Conservation (phyloP, 2,113 vertebrate genomes). For the Nesoenas mayeri region DNA sequence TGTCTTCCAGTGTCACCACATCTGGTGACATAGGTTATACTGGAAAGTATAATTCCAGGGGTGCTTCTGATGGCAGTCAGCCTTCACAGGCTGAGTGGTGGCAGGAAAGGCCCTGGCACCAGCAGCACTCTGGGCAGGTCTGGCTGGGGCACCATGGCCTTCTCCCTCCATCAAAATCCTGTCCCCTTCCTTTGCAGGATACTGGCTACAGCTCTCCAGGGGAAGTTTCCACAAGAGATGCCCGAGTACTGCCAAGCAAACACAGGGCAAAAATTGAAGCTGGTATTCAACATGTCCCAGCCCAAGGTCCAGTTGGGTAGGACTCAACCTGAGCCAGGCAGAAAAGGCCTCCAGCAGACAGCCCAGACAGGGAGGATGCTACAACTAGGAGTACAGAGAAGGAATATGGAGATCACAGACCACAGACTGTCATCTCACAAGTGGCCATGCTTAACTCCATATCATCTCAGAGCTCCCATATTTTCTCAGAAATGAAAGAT, state of each 20-base stretch:
- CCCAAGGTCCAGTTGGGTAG: background rate
- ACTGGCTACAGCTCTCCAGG: too few relatives aligned
- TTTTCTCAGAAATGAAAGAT: background rate
- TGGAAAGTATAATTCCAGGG: background rate
- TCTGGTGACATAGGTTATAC: background rate
- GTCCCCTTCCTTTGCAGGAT: background rate
- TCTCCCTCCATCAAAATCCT: background rate
- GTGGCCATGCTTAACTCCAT: background rate
- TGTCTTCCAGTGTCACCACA: background rate
- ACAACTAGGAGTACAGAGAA: background rate
- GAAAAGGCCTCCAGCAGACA: background rate
- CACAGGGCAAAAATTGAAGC: background rate
- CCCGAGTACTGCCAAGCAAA: background rate
- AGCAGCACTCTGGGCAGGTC: rapidly evolving
- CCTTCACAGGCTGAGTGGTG: background rate
- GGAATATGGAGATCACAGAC: rapidly evolving
- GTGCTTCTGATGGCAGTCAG: background rate
- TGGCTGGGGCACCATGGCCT: background rate
- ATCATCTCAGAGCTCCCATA: background rate
- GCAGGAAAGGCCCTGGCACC: background rate
- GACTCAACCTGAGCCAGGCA: rapidly evolving
- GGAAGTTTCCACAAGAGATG: background rate
- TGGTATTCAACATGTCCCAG: background rate
- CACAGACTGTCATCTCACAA: rapidly evolving
- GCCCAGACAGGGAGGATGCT: background rate